These are phyloP conservation scores for Pyrrhia umbra DNA, from an alignment of 2,888 invertebrate genomes.

Conservation along the genomic window DNA sequence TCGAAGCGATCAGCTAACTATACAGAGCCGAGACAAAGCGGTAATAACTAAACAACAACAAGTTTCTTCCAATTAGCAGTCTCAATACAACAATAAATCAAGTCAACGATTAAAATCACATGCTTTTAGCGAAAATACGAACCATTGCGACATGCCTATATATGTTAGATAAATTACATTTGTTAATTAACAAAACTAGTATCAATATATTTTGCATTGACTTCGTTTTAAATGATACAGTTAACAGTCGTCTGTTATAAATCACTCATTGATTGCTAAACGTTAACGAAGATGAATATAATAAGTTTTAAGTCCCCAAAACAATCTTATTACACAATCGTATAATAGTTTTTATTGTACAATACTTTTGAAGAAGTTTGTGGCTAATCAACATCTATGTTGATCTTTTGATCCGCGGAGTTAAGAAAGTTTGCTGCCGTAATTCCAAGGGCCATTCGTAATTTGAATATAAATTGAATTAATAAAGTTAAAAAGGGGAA, in stretches of 20 bases:
- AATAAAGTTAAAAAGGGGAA: no score
- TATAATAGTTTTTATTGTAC: no score
- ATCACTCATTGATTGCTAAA: conserved; percentile 17
- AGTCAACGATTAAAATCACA: conserved; percentile 47
- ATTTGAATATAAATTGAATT: no score
- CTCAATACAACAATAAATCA: conserved; percentile 41
- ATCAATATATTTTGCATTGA: conserved; percentile 29
- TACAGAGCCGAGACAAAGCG: conserved; percentile 13
- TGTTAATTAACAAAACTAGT: conserved; percentile 43
- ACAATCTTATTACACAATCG: no score
- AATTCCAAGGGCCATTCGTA: no score
- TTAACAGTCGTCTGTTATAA: conserved; percentile 15
- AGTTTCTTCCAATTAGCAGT: conserved; percentile 39
- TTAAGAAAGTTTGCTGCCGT: no score
- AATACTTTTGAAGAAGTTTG: no score
- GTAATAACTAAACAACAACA: conserved; percentile 14
- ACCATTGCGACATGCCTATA: conserved; percentile 16
- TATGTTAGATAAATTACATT: conserved; percentile 31
- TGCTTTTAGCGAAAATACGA: conserved; percentile 41
- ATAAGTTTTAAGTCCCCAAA: background rate
- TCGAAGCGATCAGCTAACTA: conserved; percentile 17
- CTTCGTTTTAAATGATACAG: conserved; percentile 32
- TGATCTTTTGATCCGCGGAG: no score
- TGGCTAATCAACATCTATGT: background rate
- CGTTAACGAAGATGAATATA: conserved; percentile 1